Evolutionary conservation across 53 echinoderm and acorn worm genomes (phyloP).

Genomic region (Luidia sarsii): DNA sequence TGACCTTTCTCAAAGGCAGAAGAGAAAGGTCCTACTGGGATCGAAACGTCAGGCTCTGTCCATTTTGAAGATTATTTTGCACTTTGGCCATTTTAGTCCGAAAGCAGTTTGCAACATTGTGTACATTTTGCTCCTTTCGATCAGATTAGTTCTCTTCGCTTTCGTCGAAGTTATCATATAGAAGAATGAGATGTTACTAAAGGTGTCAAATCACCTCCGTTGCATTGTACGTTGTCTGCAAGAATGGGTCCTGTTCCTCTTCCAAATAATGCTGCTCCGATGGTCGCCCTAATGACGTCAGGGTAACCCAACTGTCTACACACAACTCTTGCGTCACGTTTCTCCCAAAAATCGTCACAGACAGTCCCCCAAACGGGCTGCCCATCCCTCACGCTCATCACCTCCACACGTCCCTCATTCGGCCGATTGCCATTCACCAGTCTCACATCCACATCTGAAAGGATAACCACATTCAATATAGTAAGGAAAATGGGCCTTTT

Average conservation of each 20-base stretch:
- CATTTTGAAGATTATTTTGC: too few species aligned
- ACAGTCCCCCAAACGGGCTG: neutral
- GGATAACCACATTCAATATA: too few species aligned
- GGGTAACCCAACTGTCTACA: neutral
- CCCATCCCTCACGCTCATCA: neutral
- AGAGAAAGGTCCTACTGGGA: too few species aligned
- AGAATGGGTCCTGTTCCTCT: neutral
- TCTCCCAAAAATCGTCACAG: neutral
- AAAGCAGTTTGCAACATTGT: too few species aligned
- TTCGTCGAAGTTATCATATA: too few species aligned
- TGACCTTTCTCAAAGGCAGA: too few species aligned
- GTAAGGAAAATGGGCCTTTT: too few species aligned
- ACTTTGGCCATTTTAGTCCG: too few species aligned
- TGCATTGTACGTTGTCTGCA: neutral
- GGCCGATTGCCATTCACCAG: neutral
- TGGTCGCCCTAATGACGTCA: neutral
- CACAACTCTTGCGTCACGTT: neutral
- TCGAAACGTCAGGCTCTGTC: too few species aligned
- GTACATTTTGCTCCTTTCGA: too few species aligned
- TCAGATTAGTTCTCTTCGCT: too few species aligned
- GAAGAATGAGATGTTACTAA: too few species aligned
- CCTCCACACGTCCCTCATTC: slow-evolving; percentile 4
- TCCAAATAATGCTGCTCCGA: neutral
- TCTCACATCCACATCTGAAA: neutral
- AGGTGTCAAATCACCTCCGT: neutral